phyloP scores from a whole-genome alignment of 2,113 vertebrate species.

The Trochalopteron elliotii region DNA sequence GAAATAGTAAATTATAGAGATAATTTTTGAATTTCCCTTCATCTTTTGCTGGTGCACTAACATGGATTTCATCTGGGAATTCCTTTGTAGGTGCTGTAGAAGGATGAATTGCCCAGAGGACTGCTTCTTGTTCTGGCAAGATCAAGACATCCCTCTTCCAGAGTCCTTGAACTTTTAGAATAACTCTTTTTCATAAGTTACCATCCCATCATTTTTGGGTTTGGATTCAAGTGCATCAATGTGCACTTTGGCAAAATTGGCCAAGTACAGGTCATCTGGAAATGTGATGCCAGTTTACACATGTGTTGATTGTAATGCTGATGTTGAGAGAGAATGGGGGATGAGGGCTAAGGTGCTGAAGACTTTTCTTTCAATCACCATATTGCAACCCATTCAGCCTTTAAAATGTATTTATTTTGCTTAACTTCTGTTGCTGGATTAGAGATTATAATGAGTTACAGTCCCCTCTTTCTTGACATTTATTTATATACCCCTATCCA shows the following conservation, averaged over 20 bases:
- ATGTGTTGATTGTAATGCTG: not conserved
- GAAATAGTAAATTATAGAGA: not conserved
- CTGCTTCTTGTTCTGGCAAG: not conserved
- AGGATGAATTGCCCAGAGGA: not conserved
- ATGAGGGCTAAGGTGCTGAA: not conserved
- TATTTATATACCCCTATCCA: not conserved
- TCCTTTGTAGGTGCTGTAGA: not conserved
- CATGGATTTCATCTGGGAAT: not conserved
- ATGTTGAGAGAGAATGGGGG: not conserved
- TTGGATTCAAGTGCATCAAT: not conserved
- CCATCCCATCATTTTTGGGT: not conserved
- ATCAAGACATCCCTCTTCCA: not conserved
- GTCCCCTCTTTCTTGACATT: not conserved
- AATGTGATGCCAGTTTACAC: not conserved
- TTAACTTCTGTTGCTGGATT: not conserved
- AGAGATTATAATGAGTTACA: not conserved
- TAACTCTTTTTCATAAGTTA: not conserved
- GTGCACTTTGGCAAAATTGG: not conserved
- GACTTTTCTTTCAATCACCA: not conserved
- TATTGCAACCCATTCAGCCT: not conserved
- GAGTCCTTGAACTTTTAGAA: not conserved
- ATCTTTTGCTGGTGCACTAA: not conserved
- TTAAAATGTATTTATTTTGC: not conserved
- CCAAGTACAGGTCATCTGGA: not conserved
- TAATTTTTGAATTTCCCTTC: not conserved